Evolutionary conservation across 2,797 vertebrate species (phyloP), one percentile per base, ranked within the genome.

Genomic region (Gymnothorax javanicus): DNA sequence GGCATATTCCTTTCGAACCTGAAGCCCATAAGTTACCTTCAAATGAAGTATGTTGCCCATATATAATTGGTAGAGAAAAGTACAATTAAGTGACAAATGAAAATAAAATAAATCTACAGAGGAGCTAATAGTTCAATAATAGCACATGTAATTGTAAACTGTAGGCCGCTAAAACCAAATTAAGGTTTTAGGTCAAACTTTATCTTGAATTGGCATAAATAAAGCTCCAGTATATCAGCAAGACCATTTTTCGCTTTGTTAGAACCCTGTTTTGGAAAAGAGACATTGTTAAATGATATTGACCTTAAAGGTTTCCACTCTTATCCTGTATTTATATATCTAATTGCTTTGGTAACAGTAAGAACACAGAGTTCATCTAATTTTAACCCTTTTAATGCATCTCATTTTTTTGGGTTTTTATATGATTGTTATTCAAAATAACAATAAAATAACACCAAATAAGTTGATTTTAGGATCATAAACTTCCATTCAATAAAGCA

Each of bases 11-110:
- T 82, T 86, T 69, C 56, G 62, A 77, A 60, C 77, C n/a, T 52
- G 73, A 27, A 60, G 57, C 54, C 86, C 81, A 73, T 83, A 83
- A 71, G 81, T 87, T 33, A 23, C 54, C 82, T 58, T 83, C 56
- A 54, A 73, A 83, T 57, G 81, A 62, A 71, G 64, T 71, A 83
- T 43, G 33, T 56, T 12, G 17, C 13, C 59, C 52, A 82, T 83
- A 87, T 33, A 75, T 60, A 60, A 27, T 25, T 17, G 12, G 50
- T 33, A 62, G 77, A 64, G 3, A 77, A 23, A 86, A 56, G 62
- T 54, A 64, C 43, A 15, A 79, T 54, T 79, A 56, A n/a, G 7
- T 54, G 50, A n/a, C 25, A 81, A 81, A 81, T 81, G n/a, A 81
- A 81, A 54, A 52, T 7, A 56, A 56, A 33, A 52, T 81, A 81